phyloP scores from a whole-genome alignment of 2,113 vertebrate species.

The Empidonax traillii region DNA sequence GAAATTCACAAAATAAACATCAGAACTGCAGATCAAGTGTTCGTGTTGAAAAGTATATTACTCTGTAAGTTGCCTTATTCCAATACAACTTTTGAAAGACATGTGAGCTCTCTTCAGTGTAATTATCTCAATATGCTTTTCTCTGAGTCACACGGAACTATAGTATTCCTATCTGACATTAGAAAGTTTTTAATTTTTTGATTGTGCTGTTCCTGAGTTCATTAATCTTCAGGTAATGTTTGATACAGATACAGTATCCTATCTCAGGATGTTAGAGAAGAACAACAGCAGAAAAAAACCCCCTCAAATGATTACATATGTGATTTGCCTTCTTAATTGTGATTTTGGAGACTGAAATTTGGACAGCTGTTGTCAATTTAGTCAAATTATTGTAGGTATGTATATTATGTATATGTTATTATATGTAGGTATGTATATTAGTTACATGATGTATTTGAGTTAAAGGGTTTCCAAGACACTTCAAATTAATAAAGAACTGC shows the following conservation, averaged over 20 bases:
- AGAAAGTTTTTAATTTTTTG: not conserved
- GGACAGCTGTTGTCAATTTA: not conserved
- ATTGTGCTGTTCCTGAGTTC: not conserved
- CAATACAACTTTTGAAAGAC: not conserved
- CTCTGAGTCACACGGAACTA: not conserved
- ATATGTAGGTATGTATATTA: not conserved
- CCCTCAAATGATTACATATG: accelerated
- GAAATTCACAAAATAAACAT: not conserved
- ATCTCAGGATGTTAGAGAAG: not conserved
- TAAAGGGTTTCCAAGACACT: not conserved
- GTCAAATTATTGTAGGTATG: not conserved
- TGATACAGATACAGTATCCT: not conserved
- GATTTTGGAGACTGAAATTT: not conserved
- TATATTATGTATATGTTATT: not conserved
- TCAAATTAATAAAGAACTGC: not conserved
- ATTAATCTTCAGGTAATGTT: not conserved
- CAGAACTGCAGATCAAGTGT: not conserved
- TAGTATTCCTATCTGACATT: not conserved
- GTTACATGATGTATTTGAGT: not conserved
- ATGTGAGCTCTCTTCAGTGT: not conserved
- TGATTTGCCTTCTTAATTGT: not conserved
- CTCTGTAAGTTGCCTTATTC: not conserved
- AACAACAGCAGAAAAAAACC: not conserved
- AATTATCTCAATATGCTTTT: not conserved
- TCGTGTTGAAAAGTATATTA: not conserved